These are phyloP conservation scores for Salvelinus namaycush DNA, from an alignment of 2,113 vertebrate genomes.

Conservation along the genomic window DNA sequence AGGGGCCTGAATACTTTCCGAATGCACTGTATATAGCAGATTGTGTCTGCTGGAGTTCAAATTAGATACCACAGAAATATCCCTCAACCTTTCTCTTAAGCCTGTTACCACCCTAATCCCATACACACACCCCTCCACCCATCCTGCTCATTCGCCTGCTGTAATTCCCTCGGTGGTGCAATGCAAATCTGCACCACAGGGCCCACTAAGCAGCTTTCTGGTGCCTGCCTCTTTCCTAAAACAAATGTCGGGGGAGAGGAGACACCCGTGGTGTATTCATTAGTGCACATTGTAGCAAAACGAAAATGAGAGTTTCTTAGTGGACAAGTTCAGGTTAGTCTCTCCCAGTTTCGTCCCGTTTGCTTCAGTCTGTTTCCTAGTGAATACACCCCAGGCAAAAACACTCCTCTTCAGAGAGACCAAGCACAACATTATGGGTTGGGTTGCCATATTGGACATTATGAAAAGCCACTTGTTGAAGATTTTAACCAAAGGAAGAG, in stretches of 20 bases:
- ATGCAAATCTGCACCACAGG: constrained; percentile 72
- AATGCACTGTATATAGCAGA: constrained; percentile 42
- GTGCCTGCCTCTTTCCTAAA: constrained; percentile 2
- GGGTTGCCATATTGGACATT: not conserved
- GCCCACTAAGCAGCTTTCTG: constrained; percentile 71
- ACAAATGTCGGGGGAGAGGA: not conserved
- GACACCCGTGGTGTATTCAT: constrained; percentile 31
- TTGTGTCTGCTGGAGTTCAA: constrained; percentile 66
- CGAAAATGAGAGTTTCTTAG: no score
- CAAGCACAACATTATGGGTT: not conserved
- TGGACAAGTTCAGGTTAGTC: no score
- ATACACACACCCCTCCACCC: constrained; percentile 61
- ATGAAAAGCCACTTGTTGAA: not conserved
- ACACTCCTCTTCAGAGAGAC: no score
- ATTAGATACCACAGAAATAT: constrained; percentile 74
- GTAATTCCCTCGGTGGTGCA: constrained; percentile 72
- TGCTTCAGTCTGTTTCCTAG: no score
- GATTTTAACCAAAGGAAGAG: no score
- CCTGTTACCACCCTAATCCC: constrained; percentile 76
- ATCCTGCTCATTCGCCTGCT: constrained; percentile 59
- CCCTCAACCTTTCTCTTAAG: constrained; percentile 73
- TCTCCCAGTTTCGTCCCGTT: no score
- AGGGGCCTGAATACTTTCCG: no score
- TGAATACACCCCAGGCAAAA: no score
- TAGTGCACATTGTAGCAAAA: constrained; percentile 45